A percentile compares a stretch with the other conserved stretches of the same genome.
These are phyloP conservation scores for Callionymus lyra DNA, from an alignment of 2,113 vertebrate genomes.

Conservation along the genomic window DNA sequence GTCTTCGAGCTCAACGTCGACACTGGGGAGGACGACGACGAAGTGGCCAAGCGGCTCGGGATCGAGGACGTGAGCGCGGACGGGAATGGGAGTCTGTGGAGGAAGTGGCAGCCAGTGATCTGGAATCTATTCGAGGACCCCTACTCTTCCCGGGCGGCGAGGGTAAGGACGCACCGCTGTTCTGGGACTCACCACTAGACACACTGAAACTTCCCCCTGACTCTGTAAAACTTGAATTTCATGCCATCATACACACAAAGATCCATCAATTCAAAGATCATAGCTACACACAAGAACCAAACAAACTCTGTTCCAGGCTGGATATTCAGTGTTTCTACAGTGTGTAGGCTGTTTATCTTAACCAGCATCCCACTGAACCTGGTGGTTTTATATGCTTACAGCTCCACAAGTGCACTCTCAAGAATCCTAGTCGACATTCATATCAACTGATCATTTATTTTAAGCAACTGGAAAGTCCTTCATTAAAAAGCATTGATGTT, in stretches of 20 bases:
- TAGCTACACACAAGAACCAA: constrained; percentile 15
- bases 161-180: constrained; percentile 72
- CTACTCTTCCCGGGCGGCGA: constrained; percentile 88
- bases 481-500: too few species aligned
- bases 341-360: constrained; percentile 15
- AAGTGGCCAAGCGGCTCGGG: constrained; percentile 67
- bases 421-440: too few species aligned
- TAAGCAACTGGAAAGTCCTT: too few species aligned
- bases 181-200: constrained; percentile 7
- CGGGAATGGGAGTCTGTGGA: constrained; percentile 74
- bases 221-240: not conserved
- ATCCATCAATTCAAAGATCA: too few species aligned
- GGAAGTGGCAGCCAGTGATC: constrained; percentile 81
- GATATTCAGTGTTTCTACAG: constrained; percentile 12
- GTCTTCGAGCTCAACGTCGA: constrained; percentile 90
- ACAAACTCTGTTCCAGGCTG: constrained; percentile 8
- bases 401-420: constrained; percentile 2
- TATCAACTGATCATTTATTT: too few species aligned
- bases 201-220: not conserved
- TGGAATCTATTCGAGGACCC: constrained; percentile 96
- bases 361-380: not conserved
- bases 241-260: too few species aligned
- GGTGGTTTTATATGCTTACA: not conserved
- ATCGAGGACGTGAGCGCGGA: constrained; percentile 70
- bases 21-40: constrained; percentile 67